A percentile compares a stretch with the other conserved stretches of the same genome.
These are phyloP conservation scores for Colletes gigas DNA, from an alignment of 1,140 invertebrate genomes.

Conservation along the genomic window DNA sequence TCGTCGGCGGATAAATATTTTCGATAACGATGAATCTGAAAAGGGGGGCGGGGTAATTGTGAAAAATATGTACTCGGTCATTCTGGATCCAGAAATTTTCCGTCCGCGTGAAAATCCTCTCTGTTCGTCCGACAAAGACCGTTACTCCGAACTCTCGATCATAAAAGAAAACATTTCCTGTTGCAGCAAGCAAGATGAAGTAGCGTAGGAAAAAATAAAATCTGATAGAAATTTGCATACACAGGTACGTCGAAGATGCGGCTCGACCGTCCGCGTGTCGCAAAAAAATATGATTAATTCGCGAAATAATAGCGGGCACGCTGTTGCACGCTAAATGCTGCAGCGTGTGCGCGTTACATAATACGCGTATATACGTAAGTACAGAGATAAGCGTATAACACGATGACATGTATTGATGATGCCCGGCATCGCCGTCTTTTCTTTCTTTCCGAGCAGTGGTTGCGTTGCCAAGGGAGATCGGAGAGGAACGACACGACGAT, in stretches of 20 bases:
- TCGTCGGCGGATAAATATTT: conserved; percentile 38
- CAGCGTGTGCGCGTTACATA: conserved; percentile 53
- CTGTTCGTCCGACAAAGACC: background rate
- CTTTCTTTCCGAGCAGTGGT: conserved; percentile 26
- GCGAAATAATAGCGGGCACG: conserved; percentile 36
- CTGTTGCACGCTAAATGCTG: conserved; percentile 31
- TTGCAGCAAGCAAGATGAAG: background rate
- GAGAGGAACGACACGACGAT: conserved; percentile 53
- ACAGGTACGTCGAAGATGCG: background rate
- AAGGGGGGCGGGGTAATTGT: background rate
- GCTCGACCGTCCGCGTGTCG: background rate
- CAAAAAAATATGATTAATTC: conserved; percentile 46
- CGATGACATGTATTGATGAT: conserved; percentile 66
- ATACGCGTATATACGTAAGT: conserved; percentile 41
- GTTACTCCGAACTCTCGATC: background rate
- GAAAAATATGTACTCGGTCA: conserved; percentile 7
- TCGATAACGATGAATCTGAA: conserved; percentile 26
- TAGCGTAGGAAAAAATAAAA: conserved; percentile 27
- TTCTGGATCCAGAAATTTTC: conserved; percentile 10
- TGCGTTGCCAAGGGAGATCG: conserved; percentile 53
- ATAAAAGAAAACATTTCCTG: conserved; percentile 12
- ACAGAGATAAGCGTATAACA: conserved; percentile 60
- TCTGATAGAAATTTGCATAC: conserved; percentile 48
- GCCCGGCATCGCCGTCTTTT: conserved; percentile 46
- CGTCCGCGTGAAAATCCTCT: background rate